These are phyloP conservation scores for Drosophila kanekoi DNA, from an alignment of 2,888 invertebrate genomes.

Conservation along the genomic window DNA sequence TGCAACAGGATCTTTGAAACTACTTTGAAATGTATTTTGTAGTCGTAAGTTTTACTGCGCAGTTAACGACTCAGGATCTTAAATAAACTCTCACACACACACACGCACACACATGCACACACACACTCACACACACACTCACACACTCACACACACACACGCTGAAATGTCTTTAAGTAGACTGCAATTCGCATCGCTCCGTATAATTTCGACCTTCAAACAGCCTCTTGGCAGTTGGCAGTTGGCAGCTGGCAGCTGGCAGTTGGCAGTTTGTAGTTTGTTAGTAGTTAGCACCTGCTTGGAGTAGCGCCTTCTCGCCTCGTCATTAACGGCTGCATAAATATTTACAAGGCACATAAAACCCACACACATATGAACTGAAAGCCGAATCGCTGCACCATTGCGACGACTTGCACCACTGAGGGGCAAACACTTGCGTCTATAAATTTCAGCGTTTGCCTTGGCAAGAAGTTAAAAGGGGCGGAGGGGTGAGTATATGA, in stretches of 20 bases:
- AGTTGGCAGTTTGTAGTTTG: slow-evolving; percentile 48
- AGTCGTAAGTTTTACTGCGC: slow-evolving; percentile 44
- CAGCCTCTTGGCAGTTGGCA: slow-evolving; percentile 54
- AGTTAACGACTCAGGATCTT: slow-evolving; percentile 67
- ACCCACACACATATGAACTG: slow-evolving; percentile 19
- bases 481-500: background rate
- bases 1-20: slow-evolving; percentile 9
- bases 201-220: slow-evolving; percentile 57
- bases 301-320: slow-evolving; percentile 47
- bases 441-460: slow-evolving; percentile 54
- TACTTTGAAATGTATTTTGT: slow-evolving; percentile 17
- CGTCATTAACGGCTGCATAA: slow-evolving; percentile 77
- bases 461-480: background rate
- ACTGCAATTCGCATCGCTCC: slow-evolving; percentile 47
- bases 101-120: slow-evolving; percentile 5
- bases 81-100: slow-evolving; percentile 28
- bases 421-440: slow-evolving; percentile 43
- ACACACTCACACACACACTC: background rate
- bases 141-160: background rate
- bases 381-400: slow-evolving; percentile 5
- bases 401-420: slow-evolving; percentile 22
- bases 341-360: slow-evolving; percentile 78
- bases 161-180: slow-evolving; percentile 29
- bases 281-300: slow-evolving; percentile 57
- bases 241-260: slow-evolving; percentile 24